Conservation (phyloP, 2,113 vertebrate species). For the Phycodurus eques region DNA sequence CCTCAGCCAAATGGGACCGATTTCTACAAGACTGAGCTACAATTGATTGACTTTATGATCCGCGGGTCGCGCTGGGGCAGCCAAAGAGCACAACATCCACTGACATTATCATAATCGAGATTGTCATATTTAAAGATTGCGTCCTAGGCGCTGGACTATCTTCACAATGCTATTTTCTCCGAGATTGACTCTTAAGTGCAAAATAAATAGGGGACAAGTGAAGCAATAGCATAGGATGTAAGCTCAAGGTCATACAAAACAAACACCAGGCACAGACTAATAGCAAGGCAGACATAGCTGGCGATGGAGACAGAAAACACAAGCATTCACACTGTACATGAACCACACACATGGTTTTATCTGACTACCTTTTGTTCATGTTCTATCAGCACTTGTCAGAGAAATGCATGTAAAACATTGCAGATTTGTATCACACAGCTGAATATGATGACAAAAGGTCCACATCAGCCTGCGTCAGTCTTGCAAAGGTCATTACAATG, state of each 20-base stretch:
- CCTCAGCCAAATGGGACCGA: neutral
- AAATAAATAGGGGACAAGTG: slow-evolving; percentile 24
- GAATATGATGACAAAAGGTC: slow-evolving; percentile 38
- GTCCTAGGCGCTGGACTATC: slow-evolving; percentile 29
- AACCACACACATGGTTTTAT: neutral
- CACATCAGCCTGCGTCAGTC: slow-evolving; percentile 37
- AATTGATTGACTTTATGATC: neutral
- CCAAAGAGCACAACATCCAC: slow-evolving; percentile 21
- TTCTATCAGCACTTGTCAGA: slow-evolving; percentile 13
- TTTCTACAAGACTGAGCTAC: neutral
- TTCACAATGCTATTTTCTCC: slow-evolving; percentile 11
- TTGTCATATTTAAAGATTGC: slow-evolving; percentile 51
- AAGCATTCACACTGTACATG: neutral
- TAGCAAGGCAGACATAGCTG: slow-evolving; percentile 19
- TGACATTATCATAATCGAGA: slow-evolving; percentile 50
- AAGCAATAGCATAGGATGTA: slow-evolving; percentile 36
- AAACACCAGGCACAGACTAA: slow-evolving; percentile 26
- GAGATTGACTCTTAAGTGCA: slow-evolving; percentile 15
- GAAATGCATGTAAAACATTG: slow-evolving; percentile 22
- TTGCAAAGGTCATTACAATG: slow-evolving; percentile 75
- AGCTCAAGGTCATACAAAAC: slow-evolving; percentile 70
- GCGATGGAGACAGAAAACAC: slow-evolving; percentile 18
- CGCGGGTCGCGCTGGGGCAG: neutral
- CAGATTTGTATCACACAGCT: slow-evolving; percentile 28
- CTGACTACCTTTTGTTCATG: neutral